Evolutionary conservation across 2,797 vertebrate species (phyloP).

Genomic region (Sardinella longiceps): DNA sequence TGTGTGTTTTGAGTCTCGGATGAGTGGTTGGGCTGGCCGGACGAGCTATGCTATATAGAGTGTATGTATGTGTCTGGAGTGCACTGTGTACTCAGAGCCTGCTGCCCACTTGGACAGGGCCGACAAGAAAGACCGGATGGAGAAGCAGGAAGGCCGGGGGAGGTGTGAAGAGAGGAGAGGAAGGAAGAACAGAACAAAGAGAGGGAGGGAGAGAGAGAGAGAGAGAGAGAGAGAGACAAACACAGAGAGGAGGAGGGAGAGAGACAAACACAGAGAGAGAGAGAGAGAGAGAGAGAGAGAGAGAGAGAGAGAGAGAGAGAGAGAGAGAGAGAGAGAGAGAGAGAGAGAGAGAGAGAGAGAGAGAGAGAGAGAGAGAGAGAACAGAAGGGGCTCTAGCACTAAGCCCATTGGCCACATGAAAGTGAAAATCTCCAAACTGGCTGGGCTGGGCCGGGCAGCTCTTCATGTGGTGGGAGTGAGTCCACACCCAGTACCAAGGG

Average conservation of each 20-base stretch:
- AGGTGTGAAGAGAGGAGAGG: conserved; percentile 43
- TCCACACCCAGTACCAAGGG: not conserved
- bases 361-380: not conserved
- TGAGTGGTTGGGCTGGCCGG: not conserved
- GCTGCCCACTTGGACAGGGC: conserved; percentile 14
- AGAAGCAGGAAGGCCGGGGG: conserved; percentile 49
- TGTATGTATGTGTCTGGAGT: not conserved
- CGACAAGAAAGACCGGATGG: conserved; percentile 40
- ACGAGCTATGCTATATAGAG: not conserved
- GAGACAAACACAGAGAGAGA: not conserved
- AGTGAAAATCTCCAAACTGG: conserved; percentile 3
- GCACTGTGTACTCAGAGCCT: not conserved
- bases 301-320: conserved; percentile 56
- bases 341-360: conserved; percentile 8
- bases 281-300: not conserved
- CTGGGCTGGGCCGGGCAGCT: not conserved
- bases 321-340: conserved; percentile 53
- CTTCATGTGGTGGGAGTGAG: not conserved
- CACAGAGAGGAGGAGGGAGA: no score
- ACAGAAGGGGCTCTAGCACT: not conserved
- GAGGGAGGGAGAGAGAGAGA: conserved; percentile 44
- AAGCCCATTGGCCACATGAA: not conserved
- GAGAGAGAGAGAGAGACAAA: conserved; percentile 19
- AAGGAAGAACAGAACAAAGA: conserved; percentile 60
- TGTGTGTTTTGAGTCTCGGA: not conserved